Conservation (phyloP, 2,888 invertebrate species). For the Malthinus seriepunctatus region DNA sequence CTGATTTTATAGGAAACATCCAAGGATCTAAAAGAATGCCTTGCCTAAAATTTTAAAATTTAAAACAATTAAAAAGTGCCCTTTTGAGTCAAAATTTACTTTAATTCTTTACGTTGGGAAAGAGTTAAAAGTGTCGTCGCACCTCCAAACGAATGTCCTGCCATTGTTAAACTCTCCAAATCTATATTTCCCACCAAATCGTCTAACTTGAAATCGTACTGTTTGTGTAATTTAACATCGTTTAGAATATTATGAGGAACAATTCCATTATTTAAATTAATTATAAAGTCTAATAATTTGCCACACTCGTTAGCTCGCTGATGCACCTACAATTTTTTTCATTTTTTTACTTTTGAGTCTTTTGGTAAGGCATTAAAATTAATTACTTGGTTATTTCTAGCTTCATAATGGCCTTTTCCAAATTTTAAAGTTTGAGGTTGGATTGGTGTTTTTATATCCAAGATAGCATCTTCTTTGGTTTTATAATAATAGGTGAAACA, state of each 20-base stretch:
- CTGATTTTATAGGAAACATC: slow-evolving; percentile 62
- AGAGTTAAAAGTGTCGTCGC: slow-evolving; percentile 62
- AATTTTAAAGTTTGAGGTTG: slow-evolving; percentile 47
- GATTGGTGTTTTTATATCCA: slow-evolving; percentile 46
- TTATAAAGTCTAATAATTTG: slow-evolving; percentile 57
- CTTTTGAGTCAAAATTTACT: slow-evolving; percentile 49
- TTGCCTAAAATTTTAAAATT: slow-evolving; percentile 44
- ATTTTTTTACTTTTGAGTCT: not conserved
- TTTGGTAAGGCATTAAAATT: too few relatives aligned
- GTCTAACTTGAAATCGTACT: slow-evolving; percentile 41
- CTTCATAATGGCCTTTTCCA: slow-evolving; percentile 50
- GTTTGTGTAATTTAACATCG: slow-evolving; percentile 37
- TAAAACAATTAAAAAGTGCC: not conserved
- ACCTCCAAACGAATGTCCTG: slow-evolving; percentile 71
- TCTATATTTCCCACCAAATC: slow-evolving; percentile 55
- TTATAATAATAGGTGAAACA: slow-evolving; percentile 56
- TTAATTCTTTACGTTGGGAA: slow-evolving; percentile 58
- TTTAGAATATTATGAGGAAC: slow-evolving; percentile 56
- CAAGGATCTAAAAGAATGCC: slow-evolving; percentile 63
- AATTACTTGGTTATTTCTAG: slow-evolving; percentile 52
- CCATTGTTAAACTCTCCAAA: slow-evolving; percentile 54
- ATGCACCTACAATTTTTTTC: slow-evolving; percentile 50
- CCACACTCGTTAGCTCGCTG: slow-evolving; percentile 58
- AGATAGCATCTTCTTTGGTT: slow-evolving; percentile 47
- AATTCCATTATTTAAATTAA: slow-evolving; percentile 56